Evolutionary conservation across 2,888 invertebrate species (phyloP).

Genomic region (Philonicus albiceps): DNA sequence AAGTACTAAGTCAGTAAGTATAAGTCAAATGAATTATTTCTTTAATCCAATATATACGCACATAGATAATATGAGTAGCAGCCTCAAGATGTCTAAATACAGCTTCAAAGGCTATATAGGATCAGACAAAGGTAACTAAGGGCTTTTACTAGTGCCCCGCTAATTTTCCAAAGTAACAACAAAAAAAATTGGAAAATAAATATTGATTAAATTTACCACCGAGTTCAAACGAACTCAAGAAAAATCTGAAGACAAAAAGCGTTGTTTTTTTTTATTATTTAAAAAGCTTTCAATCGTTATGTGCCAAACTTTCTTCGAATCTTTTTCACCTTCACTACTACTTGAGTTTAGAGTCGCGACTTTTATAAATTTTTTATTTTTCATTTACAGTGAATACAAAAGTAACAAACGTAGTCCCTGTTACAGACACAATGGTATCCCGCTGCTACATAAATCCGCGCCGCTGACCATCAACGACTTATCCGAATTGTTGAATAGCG

Average conservation of each 20-base stretch:
- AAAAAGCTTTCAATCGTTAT: not conserved
- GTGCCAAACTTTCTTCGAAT: not conserved
- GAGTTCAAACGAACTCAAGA: too few relatives aligned
- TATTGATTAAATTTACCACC: not conserved
- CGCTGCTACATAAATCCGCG: not conserved
- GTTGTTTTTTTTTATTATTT: not conserved
- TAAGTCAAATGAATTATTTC: too few relatives aligned
- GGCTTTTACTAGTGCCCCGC: not conserved
- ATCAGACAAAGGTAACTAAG: not conserved
- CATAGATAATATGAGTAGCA: not conserved
- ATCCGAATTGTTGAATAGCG: slow-evolving; percentile 2
- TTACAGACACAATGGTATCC: not conserved
- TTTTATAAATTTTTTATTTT: not conserved
- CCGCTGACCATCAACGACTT: not conserved
- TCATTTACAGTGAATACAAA: not conserved
- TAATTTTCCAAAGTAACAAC: not conserved
- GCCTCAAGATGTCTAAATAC: not conserved
- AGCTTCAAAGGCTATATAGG: too few relatives aligned
- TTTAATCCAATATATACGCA: too few relatives aligned
- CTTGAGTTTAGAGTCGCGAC: not conserved
- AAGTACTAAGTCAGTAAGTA: too few relatives aligned
- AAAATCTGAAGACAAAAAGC: not conserved
- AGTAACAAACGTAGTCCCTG: not conserved
- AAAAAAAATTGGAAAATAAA: not conserved
- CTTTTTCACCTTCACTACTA: not conserved